These are phyloP conservation scores for Pangasianodon hypophthalmus DNA, from an alignment of 2,113 vertebrate species.

Conservation along the genomic window DNA sequence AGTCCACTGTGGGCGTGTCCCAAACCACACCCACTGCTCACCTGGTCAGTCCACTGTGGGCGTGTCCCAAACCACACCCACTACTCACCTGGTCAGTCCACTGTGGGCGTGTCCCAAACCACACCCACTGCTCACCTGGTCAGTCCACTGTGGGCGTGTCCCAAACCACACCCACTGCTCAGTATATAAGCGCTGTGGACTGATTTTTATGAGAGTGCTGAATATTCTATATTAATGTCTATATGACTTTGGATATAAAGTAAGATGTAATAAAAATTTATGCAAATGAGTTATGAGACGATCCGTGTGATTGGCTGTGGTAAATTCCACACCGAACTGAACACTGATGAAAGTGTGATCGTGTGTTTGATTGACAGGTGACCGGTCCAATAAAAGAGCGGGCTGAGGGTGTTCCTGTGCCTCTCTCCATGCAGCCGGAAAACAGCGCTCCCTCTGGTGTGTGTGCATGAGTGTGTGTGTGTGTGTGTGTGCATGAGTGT, in stretches of 20 bases:
- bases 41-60: background rate
- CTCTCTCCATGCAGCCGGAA: constrained; percentile 66
- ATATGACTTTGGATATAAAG: background rate
- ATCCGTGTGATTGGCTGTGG: background rate
- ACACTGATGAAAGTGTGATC: background rate
- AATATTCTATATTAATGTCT: background rate
- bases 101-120: background rate
- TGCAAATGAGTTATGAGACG: background rate
- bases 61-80: background rate
- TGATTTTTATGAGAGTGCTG: background rate
- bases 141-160: background rate
- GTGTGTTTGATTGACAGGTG: constrained; percentile 66
- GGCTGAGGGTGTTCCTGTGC: constrained; percentile 65
- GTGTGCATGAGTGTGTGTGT: constrained; percentile 39
- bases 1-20: no score
- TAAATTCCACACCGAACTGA: background rate
- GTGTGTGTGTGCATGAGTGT: constrained; percentile 15
- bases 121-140: background rate
- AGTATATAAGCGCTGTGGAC: background rate
- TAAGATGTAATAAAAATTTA: background rate
- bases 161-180: background rate
- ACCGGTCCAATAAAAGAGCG: constrained; percentile 76
- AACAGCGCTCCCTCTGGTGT: constrained; percentile 66
- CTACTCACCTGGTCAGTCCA: background rate
- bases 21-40: background rate